Percentiles rank a stretch among this genome's conserved stretches.
Evolutionary conservation across 2,797 vertebrate species (phyloP).

Genomic region (Distichodus sexfasciatus): DNA sequence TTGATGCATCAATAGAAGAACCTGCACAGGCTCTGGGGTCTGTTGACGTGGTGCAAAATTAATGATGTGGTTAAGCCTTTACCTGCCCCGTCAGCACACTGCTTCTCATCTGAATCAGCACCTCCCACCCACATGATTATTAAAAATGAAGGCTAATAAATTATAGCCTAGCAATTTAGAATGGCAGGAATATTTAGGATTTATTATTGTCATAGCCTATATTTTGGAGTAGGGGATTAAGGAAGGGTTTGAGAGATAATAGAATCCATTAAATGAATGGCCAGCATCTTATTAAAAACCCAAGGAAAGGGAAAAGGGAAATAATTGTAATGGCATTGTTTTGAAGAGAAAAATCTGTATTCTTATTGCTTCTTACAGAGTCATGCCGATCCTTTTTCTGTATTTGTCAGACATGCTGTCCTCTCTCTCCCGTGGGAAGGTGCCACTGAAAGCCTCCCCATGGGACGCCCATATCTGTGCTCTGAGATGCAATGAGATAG

Average conservation of each 20-base stretch:
- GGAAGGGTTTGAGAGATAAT: conserved; percentile 48
- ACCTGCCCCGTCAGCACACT: background rate
- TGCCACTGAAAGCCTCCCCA: conserved; percentile 33
- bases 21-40: conserved; percentile 14
- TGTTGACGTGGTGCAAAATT: conserved; percentile 20
- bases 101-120: background rate
- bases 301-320: conserved; percentile 29
- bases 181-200: conserved; percentile 53
- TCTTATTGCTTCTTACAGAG: no score
- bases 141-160: conserved; percentile 56
- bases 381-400: no score
- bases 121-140: background rate
- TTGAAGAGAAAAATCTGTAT: no score
- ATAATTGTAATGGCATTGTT: conserved; percentile 45
- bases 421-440: conserved; percentile 30
- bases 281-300: conserved; percentile 39
- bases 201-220: conserved; percentile 44
- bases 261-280: conserved; percentile 43
- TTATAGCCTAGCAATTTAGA: conserved; percentile 46
- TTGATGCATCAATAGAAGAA: background rate
- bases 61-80: conserved; percentile 3
- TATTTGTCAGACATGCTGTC: conserved; percentile 35
- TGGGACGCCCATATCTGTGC: conserved; percentile 47
- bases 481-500: conserved; percentile 65
- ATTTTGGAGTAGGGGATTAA: conserved; percentile 55